Conservation (phyloP, 2,888 invertebrate genomes). For the Pachliopta kotzebuea region DNA sequence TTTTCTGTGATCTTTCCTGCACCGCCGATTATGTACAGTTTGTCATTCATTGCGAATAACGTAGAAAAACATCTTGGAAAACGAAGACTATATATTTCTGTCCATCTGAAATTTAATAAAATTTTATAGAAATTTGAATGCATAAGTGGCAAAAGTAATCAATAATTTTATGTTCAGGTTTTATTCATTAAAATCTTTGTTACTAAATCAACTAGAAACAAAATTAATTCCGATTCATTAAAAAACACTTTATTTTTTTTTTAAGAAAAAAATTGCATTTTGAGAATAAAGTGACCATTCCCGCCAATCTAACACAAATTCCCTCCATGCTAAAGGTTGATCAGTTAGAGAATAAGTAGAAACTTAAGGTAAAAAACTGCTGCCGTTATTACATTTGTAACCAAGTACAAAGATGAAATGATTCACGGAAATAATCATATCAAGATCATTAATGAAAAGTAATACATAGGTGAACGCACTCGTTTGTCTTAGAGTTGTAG, state of each 20-base stretch:
- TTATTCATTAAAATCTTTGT: too few relatives aligned
- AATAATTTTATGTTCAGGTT: background rate
- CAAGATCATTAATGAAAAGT: background rate
- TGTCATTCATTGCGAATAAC: conserved; percentile 79
- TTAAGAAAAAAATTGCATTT: too few relatives aligned
- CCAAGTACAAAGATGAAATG: background rate
- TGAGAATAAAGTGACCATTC: too few relatives aligned
- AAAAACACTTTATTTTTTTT: too few relatives aligned
- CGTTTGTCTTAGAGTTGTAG: conserved; percentile 81
- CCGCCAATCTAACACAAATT: too few relatives aligned
- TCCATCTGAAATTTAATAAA: conserved; percentile 71
- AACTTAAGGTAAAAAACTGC: too few relatives aligned
- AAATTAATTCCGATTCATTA: too few relatives aligned
- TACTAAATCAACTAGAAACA: too few relatives aligned
- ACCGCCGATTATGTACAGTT: conserved; percentile 84
- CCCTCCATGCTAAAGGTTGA: too few relatives aligned
- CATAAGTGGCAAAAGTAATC: background rate
- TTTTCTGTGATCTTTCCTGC: conserved; percentile 79
- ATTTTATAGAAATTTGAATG: background rate
- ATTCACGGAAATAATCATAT: background rate
- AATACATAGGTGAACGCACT: conserved; percentile 61
- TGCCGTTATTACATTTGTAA: too few relatives aligned
- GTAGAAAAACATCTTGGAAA: conserved; percentile 80
- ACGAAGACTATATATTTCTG: conserved; percentile 74
- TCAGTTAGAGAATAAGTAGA: too few relatives aligned